Evolutionary conservation across 1,140 invertebrate genomes (phyloP).

Genomic region (Drosophila oshimai): DNA sequence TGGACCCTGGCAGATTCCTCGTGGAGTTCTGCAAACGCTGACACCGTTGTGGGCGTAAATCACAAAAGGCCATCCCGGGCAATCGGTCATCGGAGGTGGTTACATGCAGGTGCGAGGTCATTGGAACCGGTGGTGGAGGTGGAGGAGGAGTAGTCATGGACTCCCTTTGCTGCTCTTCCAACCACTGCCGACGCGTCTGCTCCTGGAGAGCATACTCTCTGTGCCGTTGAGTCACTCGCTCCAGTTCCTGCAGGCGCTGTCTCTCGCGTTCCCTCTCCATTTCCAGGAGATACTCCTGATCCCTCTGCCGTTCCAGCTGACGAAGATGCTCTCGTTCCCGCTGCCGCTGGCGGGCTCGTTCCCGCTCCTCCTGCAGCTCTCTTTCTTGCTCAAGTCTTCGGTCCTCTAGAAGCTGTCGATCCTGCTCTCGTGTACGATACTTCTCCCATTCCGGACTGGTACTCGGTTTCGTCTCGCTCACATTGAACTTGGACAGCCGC

Average conservation of each 20-base stretch:
- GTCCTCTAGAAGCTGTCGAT: background rate
- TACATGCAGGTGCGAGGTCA: slow-evolving; percentile 36
- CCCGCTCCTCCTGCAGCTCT: slow-evolving; percentile 12
- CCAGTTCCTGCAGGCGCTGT: slow-evolving; percentile 15
- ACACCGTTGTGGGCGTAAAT: background rate
- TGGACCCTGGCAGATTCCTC: background rate
- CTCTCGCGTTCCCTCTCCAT: slow-evolving; percentile 36
- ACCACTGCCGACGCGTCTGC: background rate
- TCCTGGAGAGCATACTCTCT: slow-evolving; percentile 12
- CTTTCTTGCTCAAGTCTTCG: slow-evolving; percentile 2
- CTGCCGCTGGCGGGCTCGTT: slow-evolving; percentile 18
- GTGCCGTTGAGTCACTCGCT: slow-evolving; percentile 10
- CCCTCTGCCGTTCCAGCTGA: slow-evolving; percentile 29
- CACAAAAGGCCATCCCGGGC: slow-evolving; percentile 51
- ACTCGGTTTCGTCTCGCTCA: background rate
- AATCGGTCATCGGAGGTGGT: slow-evolving; percentile 44
- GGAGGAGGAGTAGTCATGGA: background rate
- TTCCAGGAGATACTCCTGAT: slow-evolving; percentile 23
- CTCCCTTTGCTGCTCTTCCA: slow-evolving; percentile 7
- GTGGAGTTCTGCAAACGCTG: background rate
- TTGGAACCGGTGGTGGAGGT: background rate
- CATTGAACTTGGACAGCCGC: slow-evolving; percentile 55
- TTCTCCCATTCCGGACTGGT: slow-evolving; percentile 1
- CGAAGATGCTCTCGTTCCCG: slow-evolving; percentile 16
- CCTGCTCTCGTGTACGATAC: background rate